These are phyloP conservation scores for Chamaetylas fuelleborni DNA, from an alignment of 2,113 vertebrate genomes.

Conservation along the genomic window DNA sequence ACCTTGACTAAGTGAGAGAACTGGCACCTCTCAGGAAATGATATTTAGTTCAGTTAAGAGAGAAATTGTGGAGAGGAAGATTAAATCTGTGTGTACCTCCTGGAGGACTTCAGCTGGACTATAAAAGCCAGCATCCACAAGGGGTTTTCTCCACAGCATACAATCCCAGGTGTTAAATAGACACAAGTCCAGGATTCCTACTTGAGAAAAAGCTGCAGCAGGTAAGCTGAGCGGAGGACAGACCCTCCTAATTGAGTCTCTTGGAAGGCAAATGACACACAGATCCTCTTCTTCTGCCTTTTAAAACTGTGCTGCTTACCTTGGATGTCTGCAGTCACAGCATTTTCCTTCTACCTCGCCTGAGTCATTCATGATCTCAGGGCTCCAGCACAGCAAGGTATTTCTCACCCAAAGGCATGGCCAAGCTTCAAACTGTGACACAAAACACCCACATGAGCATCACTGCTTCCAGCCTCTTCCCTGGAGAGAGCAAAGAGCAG, in stretches of 20 bases:
- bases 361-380: neutral
- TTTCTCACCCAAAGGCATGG: neutral
- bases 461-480: neutral
- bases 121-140: neutral
- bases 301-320: neutral
- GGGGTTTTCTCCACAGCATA: neutral
- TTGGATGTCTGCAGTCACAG: neutral
- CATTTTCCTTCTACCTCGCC: neutral
- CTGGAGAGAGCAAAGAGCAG: neutral
- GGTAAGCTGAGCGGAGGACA: neutral
- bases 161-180: neutral
- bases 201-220: accelerated
- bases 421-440: neutral
- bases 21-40: neutral
- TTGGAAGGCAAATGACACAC: neutral
- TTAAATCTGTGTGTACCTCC: neutral
- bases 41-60: neutral
- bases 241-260: neutral
- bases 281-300: neutral
- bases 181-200: neutral
- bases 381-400: neutral
- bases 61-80: neutral
- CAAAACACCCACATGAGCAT: neutral
- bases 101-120: neutral
- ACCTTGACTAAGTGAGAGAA: neutral